Conservation (phyloP, 1,140 invertebrate species). For the Tetramorium parvispinum region DNA sequence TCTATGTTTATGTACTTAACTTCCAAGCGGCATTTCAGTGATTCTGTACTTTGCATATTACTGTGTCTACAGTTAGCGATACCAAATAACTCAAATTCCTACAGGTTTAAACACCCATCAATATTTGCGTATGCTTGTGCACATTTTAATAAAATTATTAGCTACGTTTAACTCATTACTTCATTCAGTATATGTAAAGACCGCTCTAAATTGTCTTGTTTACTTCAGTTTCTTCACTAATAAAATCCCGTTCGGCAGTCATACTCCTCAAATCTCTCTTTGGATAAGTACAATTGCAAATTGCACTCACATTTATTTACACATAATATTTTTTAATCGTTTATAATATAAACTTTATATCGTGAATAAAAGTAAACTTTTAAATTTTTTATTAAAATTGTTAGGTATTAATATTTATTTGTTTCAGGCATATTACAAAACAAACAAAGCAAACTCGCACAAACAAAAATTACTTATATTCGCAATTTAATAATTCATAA, state of each 20-base stretch:
- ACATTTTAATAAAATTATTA: slow-evolving; percentile 8
- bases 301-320: slow-evolving; percentile 47
- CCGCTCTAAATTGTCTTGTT: slow-evolving; percentile 66
- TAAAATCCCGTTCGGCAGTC: slow-evolving; percentile 37
- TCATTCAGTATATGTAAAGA: slow-evolving; percentile 67
- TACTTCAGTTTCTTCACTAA: slow-evolving; percentile 38
- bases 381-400: slow-evolving; percentile 32
- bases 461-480: neutral
- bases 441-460: neutral
- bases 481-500: neutral
- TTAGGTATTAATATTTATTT: neutral
- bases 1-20: slow-evolving; percentile 70
- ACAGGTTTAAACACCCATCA: slow-evolving; percentile 1
- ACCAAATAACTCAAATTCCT: slow-evolving; percentile 73
- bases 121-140: slow-evolving; percentile 6
- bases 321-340: neutral
- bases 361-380: neutral
- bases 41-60: slow-evolving; percentile 42
- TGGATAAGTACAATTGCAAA: slow-evolving; percentile 38
- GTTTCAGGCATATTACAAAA: neutral
- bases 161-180: slow-evolving; percentile 52
- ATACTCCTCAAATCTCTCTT: slow-evolving; percentile 56
- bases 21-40: slow-evolving; percentile 70
- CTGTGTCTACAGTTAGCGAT: slow-evolving; percentile 14
- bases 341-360: no score